Base-by-base conservation (phyloP, 2,113 vertebrate species). In the Hypomesus transpacificus region DNA sequence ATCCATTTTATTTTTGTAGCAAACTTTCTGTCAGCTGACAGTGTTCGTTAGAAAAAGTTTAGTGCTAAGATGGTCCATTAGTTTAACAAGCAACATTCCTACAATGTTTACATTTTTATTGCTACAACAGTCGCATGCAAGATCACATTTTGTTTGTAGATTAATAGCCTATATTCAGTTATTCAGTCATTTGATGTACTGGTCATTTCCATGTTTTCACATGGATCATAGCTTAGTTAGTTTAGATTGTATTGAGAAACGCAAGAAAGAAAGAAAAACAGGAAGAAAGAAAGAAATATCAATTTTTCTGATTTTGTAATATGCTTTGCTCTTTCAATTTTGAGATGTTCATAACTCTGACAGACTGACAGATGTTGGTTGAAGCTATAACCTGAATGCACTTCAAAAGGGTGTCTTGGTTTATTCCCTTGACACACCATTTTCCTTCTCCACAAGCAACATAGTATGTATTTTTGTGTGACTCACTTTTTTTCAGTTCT, bases 311-410 rank as follows among this genome's bases (percentile, higher is more conserved):
- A 20, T 53, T 51, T 21, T 69, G 11, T 39, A 65, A 69, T 58
- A 58, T 18, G 53, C 51, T 21, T 63, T 61, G 39, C 21, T 17
- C 72, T 73, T 78, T 75, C 54, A 52, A 65, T 18, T 18, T 16
- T 17, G 14, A 56, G n/a, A 24, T 61, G 21, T 16, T 56, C 5
- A 56, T 61, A 3, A 24, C 59, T 61, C 13, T 63, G 26, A 31
- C 26, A 24, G 59, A 24, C 59, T 61, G 21, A 16, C 14, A n/a
- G 21, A 20, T 57, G 53, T 20, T 75, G 73, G 66, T 63, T 50
- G 13, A 63, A 63, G 61, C 56, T 72, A 78, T 68, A 83, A 66
- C 70, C 68, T 72, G 31, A 77, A 57, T 52, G 70, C 75, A 64
- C 79, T 85, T 85, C n/a, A 13, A 51, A 14, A 21, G 18, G 4